Evolutionary conservation across 2,113 vertebrate genomes (phyloP).

Genomic region (Bolborhynchus lineola): DNA sequence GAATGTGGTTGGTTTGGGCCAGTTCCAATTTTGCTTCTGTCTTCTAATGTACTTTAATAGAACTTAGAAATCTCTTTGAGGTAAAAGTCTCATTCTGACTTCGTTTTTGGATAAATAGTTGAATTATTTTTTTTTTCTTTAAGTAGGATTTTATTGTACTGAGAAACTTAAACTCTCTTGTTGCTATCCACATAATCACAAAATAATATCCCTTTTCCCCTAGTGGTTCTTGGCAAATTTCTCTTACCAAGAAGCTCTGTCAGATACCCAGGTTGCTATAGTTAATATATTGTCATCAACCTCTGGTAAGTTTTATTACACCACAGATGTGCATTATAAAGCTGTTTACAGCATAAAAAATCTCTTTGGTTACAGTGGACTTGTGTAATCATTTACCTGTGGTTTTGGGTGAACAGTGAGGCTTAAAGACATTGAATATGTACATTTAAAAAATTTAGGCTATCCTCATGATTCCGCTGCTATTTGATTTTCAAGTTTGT

Average conservation of each 20-base stretch:
- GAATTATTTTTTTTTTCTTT: accelerated
- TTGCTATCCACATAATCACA: background rate
- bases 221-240: conserved; percentile 98
- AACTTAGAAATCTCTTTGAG: background rate
- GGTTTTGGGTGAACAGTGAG: background rate
- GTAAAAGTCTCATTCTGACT: background rate
- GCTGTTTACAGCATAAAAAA: background rate
- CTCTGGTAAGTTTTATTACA: conserved; percentile 81
- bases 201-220: conserved; percentile 26
- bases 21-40: background rate
- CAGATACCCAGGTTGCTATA: conserved; percentile 90
- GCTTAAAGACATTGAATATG: background rate
- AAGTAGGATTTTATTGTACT: background rate
- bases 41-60: background rate
- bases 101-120: background rate
- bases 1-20: background rate
- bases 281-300: conserved; percentile 96
- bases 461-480: background rate
- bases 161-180: background rate
- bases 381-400: background rate
- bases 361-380: background rate
- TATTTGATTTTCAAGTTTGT: background rate
- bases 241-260: conserved; percentile 94
- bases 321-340: background rate
- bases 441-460: background rate